Evolutionary conservation across 1,140 invertebrate species (phyloP).

Genomic region (Lordiphosa stackelbergi): DNA sequence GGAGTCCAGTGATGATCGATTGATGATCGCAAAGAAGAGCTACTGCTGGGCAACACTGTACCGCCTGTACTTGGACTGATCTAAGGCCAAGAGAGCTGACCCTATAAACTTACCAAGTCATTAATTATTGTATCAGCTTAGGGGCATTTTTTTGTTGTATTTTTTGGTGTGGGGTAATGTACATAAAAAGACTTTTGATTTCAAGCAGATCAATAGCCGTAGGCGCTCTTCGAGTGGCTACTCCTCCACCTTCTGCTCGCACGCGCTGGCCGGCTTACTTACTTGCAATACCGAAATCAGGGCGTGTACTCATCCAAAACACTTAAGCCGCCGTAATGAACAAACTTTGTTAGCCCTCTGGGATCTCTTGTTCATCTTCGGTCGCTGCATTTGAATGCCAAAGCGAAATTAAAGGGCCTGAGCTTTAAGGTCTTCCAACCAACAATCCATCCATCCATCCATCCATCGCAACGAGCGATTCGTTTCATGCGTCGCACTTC

Average conservation of each 20-base stretch:
- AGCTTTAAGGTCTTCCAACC: slow-evolving; percentile 17
- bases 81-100: slow-evolving; percentile 7
- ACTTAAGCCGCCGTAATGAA: slow-evolving; percentile 72
- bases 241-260: slow-evolving; percentile 12
- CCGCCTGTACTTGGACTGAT: not conserved
- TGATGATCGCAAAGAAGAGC: slow-evolving; percentile 3
- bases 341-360: slow-evolving; percentile 50
- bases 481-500: slow-evolving; percentile 60
- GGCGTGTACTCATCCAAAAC: slow-evolving; percentile 75
- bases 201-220: slow-evolving; percentile 75
- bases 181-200: slow-evolving; percentile 75
- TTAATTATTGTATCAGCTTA: slow-evolving; percentile 68
- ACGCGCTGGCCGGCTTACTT: slow-evolving; percentile 40
- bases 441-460: slow-evolving; percentile 25
- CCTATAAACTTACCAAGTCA: slow-evolving; percentile 48
- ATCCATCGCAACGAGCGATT: slow-evolving; percentile 38
- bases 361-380: slow-evolving; percentile 55
- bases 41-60: slow-evolving; percentile 6
- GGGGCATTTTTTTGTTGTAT: slow-evolving; percentile 8
- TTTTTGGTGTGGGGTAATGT: slow-evolving; percentile 21
- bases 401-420: slow-evolving; percentile 59
- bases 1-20: too few species aligned
- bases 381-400: slow-evolving; percentile 69
- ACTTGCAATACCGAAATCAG: slow-evolving; percentile 54
- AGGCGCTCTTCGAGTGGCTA: slow-evolving; percentile 36